Evolutionary conservation across 2,797 vertebrate species (phyloP), one percentile per base, ranked within the genome.

Genomic region (Novumbra hubbsi): DNA sequence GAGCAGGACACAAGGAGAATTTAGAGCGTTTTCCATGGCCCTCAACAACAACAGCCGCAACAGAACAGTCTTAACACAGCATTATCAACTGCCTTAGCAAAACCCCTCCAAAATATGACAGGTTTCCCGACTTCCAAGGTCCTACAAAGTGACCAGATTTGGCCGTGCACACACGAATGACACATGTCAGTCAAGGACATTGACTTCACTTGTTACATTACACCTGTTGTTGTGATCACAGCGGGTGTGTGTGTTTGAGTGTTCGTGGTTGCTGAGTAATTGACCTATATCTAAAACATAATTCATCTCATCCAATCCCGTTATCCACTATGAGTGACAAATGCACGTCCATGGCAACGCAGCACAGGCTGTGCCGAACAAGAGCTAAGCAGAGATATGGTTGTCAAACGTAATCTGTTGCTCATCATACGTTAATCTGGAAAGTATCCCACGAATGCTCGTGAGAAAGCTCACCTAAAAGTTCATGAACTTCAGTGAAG

Each of bases 311-410:
- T 38, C 76, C 55, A 74, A 30, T 74, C 77, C 67, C 34, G 9
- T 78, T 80, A 60, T 60, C 11, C 71, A 62, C 76, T 27, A 27
- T 69, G 27, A 50, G 68, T 52, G 68, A 70, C 68, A 70, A 15
- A 50, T 70, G 14, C 55, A 16, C 24, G 55, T 32, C 68, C 68
- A 32, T 52, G 6, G 48, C 68, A 70, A 32, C 27, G 27, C 82
- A 80, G 87, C 80, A 88, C 87, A 82, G 74, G 67, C 70, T 88
- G 87, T 89, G 75, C 84, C 9, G 41, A 67, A 74, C 30, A 34
- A 14, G 63, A 70, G 70, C 79, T 67, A 28, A 68, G 70, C 64
- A 19, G 12, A 0, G 70, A 73, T 48, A 41, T 71, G 32, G 16
- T 34, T 81, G 24, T 38, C 76, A 76, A 72, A 62, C 70, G n/a